phyloP scores from a whole-genome alignment of 2,113 vertebrate species.

The Mungos mungo region DNA sequence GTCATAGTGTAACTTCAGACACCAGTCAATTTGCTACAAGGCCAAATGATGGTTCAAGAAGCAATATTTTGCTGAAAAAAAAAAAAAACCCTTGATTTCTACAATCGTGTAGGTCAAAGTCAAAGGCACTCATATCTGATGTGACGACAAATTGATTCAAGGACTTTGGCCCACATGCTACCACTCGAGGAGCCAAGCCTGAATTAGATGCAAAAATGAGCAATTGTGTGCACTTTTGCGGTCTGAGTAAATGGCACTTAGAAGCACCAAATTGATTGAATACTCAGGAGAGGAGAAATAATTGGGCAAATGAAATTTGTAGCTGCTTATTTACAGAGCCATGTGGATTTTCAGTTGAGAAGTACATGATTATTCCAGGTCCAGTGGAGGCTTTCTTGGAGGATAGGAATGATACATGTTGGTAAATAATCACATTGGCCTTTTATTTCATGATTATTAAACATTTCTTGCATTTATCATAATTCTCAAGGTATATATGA shows the following conservation, averaged over 20 bases:
- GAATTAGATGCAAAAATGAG: conserved; percentile 60
- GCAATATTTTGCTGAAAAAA: neutral
- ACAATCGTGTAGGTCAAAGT: conserved; percentile 29
- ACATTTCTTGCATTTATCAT: conserved; percentile 2
- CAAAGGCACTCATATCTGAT: conserved; percentile 41
- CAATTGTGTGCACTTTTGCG: neutral
- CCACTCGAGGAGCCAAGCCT: conserved; percentile 13
- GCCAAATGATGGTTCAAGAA: conserved; percentile 55
- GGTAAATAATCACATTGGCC: conserved; percentile 20
- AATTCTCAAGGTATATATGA: neutral
- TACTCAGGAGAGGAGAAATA: conserved; percentile 57
- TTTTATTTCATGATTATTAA: conserved; percentile 14
- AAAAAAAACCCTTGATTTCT: neutral
- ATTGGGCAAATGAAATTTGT: conserved; percentile 52
- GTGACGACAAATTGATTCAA: conserved; percentile 61
- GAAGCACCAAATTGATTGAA: conserved; percentile 46
- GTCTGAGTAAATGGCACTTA: conserved; percentile 47
- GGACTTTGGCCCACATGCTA: conserved; percentile 51
- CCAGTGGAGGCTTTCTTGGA: conserved; percentile 15
- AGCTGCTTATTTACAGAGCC: conserved; percentile 63
- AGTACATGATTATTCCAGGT: conserved; percentile 29
- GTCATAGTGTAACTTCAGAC: conserved; percentile 10
- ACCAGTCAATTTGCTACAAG: conserved; percentile 19
- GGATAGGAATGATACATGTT: neutral
- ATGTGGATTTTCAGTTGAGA: conserved; percentile 54